These are phyloP conservation scores for Rhimphoctona megacephalus DNA, from an alignment of 2,888 invertebrate species.

Conservation along the genomic window DNA sequence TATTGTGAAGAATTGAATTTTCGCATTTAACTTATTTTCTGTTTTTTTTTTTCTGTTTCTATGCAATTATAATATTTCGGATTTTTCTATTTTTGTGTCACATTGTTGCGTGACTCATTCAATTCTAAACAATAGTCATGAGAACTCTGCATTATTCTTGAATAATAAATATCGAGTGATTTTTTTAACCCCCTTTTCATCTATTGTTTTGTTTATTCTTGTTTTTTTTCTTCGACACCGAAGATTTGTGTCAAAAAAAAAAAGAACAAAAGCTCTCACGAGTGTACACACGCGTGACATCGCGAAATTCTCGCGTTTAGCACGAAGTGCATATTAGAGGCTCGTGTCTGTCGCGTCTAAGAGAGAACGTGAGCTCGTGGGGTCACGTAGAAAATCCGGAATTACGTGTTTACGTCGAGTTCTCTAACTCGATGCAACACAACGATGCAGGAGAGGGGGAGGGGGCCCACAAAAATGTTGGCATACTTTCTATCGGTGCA, in stretches of 20 bases:
- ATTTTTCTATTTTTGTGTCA: background rate
- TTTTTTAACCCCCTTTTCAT: background rate
- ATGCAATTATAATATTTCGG: background rate
- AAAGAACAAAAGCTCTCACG: conserved; percentile 6
- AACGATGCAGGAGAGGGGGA: background rate
- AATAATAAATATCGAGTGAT: background rate
- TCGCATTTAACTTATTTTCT: background rate
- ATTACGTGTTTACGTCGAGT: conserved; percentile 65
- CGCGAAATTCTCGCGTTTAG: conserved; percentile 4
- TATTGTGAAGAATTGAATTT: too few species aligned
- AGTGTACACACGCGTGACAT: background rate
- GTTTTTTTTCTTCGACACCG: background rate
- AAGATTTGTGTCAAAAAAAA: conserved; percentile 1
- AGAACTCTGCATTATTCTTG: background rate
- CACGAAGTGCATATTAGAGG: conserved; percentile 16
- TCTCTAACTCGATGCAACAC: background rate
- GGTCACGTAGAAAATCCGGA: conserved; percentile 45
- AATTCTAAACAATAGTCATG: background rate
- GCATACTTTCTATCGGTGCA: conserved; percentile 61
- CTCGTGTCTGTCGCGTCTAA: conserved; percentile 3
- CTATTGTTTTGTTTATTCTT: background rate
- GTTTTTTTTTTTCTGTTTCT: background rate
- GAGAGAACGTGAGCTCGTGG: conserved; percentile 14
- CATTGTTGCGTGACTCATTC: background rate
- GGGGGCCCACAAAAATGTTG: conserved; percentile 63